These are phyloP conservation scores for Busseola fusca DNA, from an alignment of 2,888 invertebrate genomes.

Conservation along the genomic window DNA sequence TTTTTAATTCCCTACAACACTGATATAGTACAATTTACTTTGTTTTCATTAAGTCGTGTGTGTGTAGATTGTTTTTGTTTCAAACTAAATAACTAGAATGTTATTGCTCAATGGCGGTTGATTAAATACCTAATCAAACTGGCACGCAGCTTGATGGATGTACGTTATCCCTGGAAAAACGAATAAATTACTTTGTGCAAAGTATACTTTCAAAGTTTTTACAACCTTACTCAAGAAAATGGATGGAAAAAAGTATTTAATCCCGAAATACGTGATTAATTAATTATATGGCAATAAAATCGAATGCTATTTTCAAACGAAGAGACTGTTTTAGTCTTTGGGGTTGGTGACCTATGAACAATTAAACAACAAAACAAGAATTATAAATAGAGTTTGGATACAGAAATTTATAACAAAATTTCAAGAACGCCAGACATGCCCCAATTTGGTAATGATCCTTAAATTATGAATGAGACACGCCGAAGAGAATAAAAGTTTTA, in stretches of 20 bases:
- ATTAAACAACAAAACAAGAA: constrained; percentile 37
- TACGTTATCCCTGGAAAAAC: constrained; percentile 29
- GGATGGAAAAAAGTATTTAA: constrained; percentile 17
- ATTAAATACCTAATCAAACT: constrained; percentile 49
- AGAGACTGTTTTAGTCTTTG: neutral
- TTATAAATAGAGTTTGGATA: constrained; percentile 9
- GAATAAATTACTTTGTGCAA: constrained; percentile 29
- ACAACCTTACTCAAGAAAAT: constrained; percentile 12
- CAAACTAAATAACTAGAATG: constrained; percentile 53
- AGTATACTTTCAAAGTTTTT: constrained; percentile 20
- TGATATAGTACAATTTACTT: constrained; percentile 9
- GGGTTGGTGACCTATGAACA: constrained; percentile 17
- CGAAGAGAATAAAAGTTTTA: neutral
- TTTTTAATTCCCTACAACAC: constrained; percentile 3
- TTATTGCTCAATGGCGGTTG: constrained; percentile 41
- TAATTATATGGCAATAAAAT: constrained; percentile 4
- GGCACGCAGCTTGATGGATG: constrained; percentile 35
- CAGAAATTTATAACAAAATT: neutral
- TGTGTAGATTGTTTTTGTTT: constrained; percentile 49
- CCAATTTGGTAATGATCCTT: neutral
- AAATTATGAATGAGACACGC: constrained; percentile 8
- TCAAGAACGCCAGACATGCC: neutral
- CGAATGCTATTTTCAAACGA: constrained; percentile 8
- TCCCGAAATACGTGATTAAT: constrained; percentile 15
- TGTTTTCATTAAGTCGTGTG: constrained; percentile 42